These are phyloP conservation scores for Melikaiella ostensackeni DNA, from an alignment of 2,888 invertebrate species.

Conservation along the genomic window DNA sequence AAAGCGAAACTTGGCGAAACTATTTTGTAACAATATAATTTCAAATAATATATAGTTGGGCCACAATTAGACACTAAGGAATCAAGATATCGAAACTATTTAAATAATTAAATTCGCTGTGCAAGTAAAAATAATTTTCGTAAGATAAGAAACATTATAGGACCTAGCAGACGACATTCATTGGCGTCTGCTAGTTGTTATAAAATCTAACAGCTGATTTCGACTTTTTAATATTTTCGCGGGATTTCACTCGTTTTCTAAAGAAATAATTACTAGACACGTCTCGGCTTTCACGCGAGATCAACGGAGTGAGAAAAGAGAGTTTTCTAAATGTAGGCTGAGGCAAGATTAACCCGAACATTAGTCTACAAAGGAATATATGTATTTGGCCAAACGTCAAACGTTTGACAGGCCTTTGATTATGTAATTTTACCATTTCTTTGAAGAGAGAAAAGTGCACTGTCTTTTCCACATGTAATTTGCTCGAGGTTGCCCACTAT, in stretches of 20 bases:
- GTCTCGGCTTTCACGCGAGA: not conserved
- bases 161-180: constrained; percentile 32
- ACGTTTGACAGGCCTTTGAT: constrained; percentile 9
- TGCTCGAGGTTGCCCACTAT: not conserved
- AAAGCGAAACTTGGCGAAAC: not conserved
- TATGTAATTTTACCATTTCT: constrained; percentile 21
- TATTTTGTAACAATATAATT: not conserved
- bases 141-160: not conserved
- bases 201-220: constrained; percentile 10
- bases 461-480: constrained; percentile 10
- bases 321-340: not conserved
- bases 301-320: constrained; percentile 18
- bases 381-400: constrained; percentile 22
- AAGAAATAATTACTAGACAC: constrained; percentile 19
- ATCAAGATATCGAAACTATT: not conserved
- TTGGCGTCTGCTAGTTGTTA: constrained; percentile 23
- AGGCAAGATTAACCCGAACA: not conserved
- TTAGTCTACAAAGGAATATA: not conserved
- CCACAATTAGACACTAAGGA: not conserved
- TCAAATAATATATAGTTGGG: not conserved
- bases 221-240: constrained; percentile 12
- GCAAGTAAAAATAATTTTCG: not conserved
- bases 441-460: not conserved
- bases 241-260: constrained; percentile 29
- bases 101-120: not conserved